Base-by-base conservation (phyloP, 2,888 invertebrate species). In the Nephrotoma appendiculata region DNA sequence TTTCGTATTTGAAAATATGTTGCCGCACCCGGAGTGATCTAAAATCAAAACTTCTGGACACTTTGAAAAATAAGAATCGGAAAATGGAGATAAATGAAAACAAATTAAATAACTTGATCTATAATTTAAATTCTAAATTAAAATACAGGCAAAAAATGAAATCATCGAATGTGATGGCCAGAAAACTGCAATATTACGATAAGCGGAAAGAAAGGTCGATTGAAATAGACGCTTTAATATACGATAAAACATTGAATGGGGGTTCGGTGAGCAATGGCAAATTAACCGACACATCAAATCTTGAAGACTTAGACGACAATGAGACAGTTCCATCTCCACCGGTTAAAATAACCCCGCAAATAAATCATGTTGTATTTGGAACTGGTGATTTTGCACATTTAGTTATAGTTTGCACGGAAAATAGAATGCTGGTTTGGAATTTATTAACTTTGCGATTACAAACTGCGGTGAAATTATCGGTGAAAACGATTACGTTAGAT, bases 351-450 rank as follows among this genome's bases (percentile, higher is more conserved):
- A 43, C 88, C 2, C 89, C 90, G 0, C 88, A 89, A 85, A 91
- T 92, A 48, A 89, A 89, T 6, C 89, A 89, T 44, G 90, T 92
- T 83, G 89, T 90, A 87, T 92, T 91, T 88, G 91, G 90, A 12
- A 90, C 90, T 1, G 91, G 91, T 2, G 90, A 90, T 83, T 90
- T 90, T 89, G 90, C 90, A 2, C 90, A 91, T 89, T 89, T 90
- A 87, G 90, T 91, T 41, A 89, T 91, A n/a, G 90, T 90, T 6
- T 91, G 91, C 86, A 94, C 94, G 0, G 89, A 92, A 5, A 89
- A 92, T 15, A 92, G 93, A 87, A 89, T 95, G 5, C 92, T 93
- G 48, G 94, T 95, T 43, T 96, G 95, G 95, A 94, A 95, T 91
- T 90, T 95, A 57, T 91, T 95, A 87, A 94, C 94, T 1, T 91